Conservation (phyloP, 2,797 vertebrate species). For the Oreonectes daqikongensis region DNA sequence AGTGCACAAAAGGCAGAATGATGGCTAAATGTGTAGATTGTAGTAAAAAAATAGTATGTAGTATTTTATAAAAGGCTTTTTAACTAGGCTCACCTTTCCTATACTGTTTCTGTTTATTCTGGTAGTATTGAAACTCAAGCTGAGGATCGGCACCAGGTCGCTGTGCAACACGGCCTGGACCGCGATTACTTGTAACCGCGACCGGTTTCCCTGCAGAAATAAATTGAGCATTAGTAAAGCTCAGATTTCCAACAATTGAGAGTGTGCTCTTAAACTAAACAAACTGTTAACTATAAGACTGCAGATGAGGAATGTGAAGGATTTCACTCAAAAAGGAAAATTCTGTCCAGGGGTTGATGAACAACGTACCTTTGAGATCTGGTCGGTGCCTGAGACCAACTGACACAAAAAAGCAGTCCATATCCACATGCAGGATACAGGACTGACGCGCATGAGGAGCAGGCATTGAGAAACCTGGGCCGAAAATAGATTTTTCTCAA, state of each 20-base stretch:
- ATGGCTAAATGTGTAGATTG: neutral
- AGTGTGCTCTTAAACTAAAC: neutral
- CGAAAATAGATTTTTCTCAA: neutral
- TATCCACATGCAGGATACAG: constrained; percentile 97
- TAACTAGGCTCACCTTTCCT: constrained; percentile 75
- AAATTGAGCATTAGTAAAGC: neutral
- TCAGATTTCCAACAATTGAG: neutral
- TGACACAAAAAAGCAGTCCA: constrained; percentile 99
- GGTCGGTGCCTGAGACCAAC: constrained; percentile 92
- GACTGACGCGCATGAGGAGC: constrained; percentile 72
- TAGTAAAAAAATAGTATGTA: neutral
- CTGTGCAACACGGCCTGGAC: constrained; percentile 79
- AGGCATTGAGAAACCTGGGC: constrained; percentile 46
- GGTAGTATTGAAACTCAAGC: constrained; percentile 90
- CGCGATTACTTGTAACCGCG: constrained; percentile 96
- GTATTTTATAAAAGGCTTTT: neutral
- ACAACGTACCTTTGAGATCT: constrained; percentile 86
- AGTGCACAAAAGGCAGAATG: constrained; percentile 13
- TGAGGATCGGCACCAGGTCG: constrained; percentile 87
- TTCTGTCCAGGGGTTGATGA: neutral
- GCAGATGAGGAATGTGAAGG: neutral
- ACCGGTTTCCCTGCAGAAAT: constrained; percentile 86
- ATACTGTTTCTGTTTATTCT: constrained; percentile 79
- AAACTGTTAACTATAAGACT: neutral
- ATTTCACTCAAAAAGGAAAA: neutral